A percentile compares a stretch with the other conserved stretches of the same genome.
These are phyloP conservation scores for Burhinus bistriatus DNA, from an alignment of 2,113 vertebrate genomes.

Conservation along the genomic window DNA sequence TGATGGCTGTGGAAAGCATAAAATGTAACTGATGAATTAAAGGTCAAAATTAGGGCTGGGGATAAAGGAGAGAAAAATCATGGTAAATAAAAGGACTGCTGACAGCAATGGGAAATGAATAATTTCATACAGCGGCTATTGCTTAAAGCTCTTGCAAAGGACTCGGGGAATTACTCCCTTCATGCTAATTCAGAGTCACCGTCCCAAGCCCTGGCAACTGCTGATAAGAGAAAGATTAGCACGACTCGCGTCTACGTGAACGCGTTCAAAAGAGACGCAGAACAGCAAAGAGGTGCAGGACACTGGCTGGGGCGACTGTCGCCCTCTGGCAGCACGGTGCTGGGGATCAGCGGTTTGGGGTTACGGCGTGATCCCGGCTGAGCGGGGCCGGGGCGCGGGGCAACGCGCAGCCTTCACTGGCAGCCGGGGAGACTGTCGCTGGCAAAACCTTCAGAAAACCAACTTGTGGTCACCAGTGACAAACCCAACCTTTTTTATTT, in stretches of 20 bases:
- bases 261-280: not conserved
- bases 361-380: rapidly evolving
- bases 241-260: not conserved
- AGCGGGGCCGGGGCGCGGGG: not conserved
- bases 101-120: slow-evolving; percentile 10
- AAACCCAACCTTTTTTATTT: not conserved
- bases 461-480: no score
- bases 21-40: not conserved
- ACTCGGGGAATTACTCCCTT: not conserved
- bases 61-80: slow-evolving; percentile 11
- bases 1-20: not conserved
- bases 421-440: not conserved
- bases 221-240: slow-evolving; percentile 34
- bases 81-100: slow-evolving; percentile 34
- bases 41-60: slow-evolving; percentile 3
- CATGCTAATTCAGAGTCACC: not conserved
- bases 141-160: not conserved
- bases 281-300: not conserved
- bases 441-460: not conserved
- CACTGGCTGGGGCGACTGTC: rapidly evolving
- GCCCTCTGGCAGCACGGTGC: rapidly evolving
- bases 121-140: not conserved
- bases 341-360: rapidly evolving
- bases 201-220: not conserved
- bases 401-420: not conserved